Percentiles rank a stretch among this genome's conserved stretches.
Evolutionary conservation across 2,797 vertebrate genomes (phyloP).

Genomic region (Echiichthys vipera): DNA sequence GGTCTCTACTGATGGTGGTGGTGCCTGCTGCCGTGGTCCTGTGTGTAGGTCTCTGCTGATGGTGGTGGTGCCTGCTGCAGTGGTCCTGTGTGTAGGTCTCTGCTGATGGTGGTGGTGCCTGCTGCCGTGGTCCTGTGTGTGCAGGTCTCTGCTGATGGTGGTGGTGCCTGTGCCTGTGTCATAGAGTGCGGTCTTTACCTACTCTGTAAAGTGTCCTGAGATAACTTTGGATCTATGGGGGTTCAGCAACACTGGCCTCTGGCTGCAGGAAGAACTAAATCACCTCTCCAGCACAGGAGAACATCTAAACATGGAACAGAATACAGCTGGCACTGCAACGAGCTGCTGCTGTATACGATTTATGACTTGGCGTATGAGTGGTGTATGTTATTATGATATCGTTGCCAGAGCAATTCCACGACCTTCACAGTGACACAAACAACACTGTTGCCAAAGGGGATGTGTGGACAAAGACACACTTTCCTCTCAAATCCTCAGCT

Average conservation of each 20-base stretch:
- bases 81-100: too few relatives aligned
- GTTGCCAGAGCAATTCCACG: conserved; percentile 8
- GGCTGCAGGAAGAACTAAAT: conserved; percentile 27
- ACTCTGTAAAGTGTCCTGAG: too few relatives aligned
- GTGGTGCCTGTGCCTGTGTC: too few relatives aligned
- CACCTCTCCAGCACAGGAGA: background rate
- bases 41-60: too few relatives aligned
- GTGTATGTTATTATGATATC: conserved; percentile 20
- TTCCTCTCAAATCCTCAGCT: conserved; percentile 60
- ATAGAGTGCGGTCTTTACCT: too few relatives aligned
- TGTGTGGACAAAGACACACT: conserved; percentile 56
- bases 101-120: too few relatives aligned
- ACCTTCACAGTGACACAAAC: conserved; percentile 37
- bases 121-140: too few relatives aligned
- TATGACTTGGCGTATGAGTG: conserved; percentile 45
- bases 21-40: too few relatives aligned
- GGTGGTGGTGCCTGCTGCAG: too few relatives aligned
- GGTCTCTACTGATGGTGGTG: too few relatives aligned
- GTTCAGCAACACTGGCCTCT: conserved; percentile 34
- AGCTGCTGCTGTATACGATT: conserved; percentile 45
- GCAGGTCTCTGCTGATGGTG: too few relatives aligned
- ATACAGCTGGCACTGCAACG: conserved; percentile 6
- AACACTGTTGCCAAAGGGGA: conserved; percentile 52
- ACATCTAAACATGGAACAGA: conserved; percentile 3
- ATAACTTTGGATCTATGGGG: background rate